Conservation (phyloP, 2,797 vertebrate species). For the Dendrocincla tyrannina region DNA sequence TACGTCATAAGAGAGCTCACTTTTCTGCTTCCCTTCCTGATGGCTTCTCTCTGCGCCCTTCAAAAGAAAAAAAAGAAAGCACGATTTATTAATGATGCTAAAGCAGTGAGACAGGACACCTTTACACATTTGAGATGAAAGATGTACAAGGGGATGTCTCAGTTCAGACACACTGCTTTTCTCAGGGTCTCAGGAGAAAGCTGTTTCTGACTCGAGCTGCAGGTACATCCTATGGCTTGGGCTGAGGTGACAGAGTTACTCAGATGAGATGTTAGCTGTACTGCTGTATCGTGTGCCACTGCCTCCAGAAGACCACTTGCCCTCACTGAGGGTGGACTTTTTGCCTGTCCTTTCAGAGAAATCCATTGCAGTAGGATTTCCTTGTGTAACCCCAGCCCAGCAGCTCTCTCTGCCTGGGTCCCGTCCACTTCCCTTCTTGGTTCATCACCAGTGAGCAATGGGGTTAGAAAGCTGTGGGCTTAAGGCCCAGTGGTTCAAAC, state of each 20-base stretch:
- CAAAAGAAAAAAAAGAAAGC: not conserved
- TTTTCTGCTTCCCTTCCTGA: not conserved
- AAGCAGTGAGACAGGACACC: not conserved
- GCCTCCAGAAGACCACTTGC: not conserved
- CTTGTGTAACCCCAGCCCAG: not conserved
- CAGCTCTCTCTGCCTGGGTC: not conserved
- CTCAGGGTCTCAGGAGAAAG: not conserved
- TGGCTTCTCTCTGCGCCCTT: not conserved
- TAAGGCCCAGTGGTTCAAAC: not conserved
- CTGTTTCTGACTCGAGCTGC: not conserved
- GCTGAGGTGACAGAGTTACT: not conserved
- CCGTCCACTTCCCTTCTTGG: not conserved
- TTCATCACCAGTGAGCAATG: not conserved
- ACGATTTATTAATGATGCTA: not conserved
- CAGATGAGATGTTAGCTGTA: not conserved
- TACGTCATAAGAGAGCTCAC: not conserved
- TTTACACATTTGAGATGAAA: not conserved
- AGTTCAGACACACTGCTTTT: not conserved
- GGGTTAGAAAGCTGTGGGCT: not conserved
- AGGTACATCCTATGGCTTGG: not conserved
- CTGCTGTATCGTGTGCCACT: fast-evolving
- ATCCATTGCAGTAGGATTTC: not conserved
- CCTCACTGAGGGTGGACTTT: not conserved
- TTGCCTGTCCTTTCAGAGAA: not conserved
- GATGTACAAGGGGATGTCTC: not conserved